Percentiles rank a stretch among this genome's conserved stretches.
These are phyloP conservation scores for Stichodactyla helianthus DNA, from an alignment of 64 coral and sea anemone genomes.

Conservation along the genomic window DNA sequence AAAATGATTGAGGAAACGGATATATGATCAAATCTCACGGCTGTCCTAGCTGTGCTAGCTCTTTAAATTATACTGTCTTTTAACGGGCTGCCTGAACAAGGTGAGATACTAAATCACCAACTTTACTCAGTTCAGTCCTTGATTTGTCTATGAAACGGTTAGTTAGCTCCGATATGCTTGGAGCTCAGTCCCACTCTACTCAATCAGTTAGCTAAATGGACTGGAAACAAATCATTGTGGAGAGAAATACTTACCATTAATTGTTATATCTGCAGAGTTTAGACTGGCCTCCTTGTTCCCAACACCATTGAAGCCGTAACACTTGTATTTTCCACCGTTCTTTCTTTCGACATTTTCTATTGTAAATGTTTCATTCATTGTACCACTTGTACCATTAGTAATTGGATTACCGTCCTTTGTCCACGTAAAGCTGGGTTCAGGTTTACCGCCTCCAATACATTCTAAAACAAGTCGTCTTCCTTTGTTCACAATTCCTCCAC, in stretches of 20 bases:
- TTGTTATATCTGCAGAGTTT: neutral
- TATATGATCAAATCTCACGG: too few species aligned
- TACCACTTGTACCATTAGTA: neutral
- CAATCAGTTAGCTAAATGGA: too few species aligned
- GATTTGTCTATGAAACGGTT: too few species aligned
- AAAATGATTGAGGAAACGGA: too few species aligned
- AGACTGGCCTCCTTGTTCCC: neutral
- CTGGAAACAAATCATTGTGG: too few species aligned
- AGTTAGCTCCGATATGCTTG: too few species aligned
- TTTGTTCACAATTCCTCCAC: neutral
- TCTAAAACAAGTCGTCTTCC: neutral
- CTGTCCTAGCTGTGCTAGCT: too few species aligned
- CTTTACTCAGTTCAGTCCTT: too few species aligned
- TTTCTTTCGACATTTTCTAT: neutral
- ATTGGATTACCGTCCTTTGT: neutral
- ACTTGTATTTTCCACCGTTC: constrained; percentile 1
- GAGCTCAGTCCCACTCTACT: too few species aligned
- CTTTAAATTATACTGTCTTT: too few species aligned
- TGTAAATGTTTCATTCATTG: neutral
- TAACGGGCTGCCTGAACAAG: too few species aligned
- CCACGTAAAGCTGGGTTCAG: neutral
- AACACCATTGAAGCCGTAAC: neutral
- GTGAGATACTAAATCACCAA: too few species aligned
- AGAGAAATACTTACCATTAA: neutral
- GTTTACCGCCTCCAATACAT: neutral